Conservation (phyloP, 2,888 invertebrate species). For the Bursaphelenchus okinawaensis region DNA sequence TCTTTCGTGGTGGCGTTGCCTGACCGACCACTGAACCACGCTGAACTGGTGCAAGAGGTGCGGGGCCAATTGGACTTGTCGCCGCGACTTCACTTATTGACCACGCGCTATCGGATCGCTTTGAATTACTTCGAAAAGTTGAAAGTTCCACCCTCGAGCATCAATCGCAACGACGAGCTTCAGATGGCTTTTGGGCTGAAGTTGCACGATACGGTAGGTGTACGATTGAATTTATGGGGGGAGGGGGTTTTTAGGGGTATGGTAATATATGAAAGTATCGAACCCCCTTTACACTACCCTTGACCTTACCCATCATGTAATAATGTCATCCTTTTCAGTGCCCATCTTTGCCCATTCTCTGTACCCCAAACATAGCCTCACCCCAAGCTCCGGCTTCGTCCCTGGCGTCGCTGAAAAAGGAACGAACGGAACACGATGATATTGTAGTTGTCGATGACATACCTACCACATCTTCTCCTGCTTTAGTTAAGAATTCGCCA, state of each 20-base stretch:
- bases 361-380: too few species aligned
- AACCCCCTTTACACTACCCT: too few species aligned
- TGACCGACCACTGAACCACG: not conserved
- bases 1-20: not conserved
- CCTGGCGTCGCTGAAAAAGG: not conserved
- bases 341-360: not conserved
- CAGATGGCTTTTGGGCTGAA: not conserved
- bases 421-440: not conserved
- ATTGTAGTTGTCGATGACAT: not conserved
- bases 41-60: not conserved
- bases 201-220: not conserved
- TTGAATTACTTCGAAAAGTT: not conserved
- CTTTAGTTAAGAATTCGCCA: too few species aligned
- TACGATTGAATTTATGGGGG: too few species aligned
- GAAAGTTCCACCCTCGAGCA: not conserved
- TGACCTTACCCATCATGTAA: too few species aligned
- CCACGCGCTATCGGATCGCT: not conserved
- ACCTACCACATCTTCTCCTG: too few species aligned
- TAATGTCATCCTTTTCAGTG: not conserved
- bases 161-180: not conserved
- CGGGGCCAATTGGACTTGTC: not conserved
- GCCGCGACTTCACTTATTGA: not conserved
- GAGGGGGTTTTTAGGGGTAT: too few species aligned
- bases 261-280: too few species aligned
- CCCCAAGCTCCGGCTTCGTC: not conserved